A percentile compares a stretch with the other conserved stretches of the same genome.
These are phyloP conservation scores for Torymus aiolomorphi DNA, from an alignment of 2,888 invertebrate genomes.

Conservation along the genomic window DNA sequence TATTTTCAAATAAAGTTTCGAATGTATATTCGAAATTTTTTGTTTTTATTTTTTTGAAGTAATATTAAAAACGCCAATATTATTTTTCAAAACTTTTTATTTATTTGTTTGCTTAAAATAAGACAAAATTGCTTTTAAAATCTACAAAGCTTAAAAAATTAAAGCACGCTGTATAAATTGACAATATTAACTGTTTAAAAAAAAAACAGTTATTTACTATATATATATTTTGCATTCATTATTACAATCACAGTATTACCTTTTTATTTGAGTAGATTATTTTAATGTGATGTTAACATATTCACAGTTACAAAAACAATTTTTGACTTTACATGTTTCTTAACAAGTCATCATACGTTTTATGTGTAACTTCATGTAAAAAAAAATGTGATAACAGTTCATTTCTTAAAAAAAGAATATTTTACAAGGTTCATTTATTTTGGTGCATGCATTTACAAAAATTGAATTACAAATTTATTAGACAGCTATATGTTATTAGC, in stretches of 20 bases:
- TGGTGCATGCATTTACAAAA: constrained; percentile 20
- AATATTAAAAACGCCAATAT: constrained; percentile 33
- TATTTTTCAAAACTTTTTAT: constrained; percentile 35
- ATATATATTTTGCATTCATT: constrained; percentile 12
- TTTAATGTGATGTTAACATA: too few relatives aligned
- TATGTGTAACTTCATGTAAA: not conserved
- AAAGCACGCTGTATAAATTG: constrained; percentile 38
- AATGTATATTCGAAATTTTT: constrained; percentile 48
- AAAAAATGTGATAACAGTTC: constrained; percentile 23
- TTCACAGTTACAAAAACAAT: too few relatives aligned
- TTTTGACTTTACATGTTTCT: not conserved
- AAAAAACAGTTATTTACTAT: constrained; percentile 30
- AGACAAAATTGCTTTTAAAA: constrained; percentile 32
- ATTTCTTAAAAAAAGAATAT: constrained; percentile 3
- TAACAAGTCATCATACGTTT: too few relatives aligned
- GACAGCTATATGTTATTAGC: not conserved
- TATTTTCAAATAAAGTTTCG: constrained; percentile 52
- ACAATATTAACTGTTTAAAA: constrained; percentile 15
- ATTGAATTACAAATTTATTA: constrained; percentile 21
- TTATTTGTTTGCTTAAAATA: constrained; percentile 48
- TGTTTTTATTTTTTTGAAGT: constrained; percentile 22
- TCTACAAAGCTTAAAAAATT: constrained; percentile 41
- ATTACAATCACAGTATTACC: constrained; percentile 18
- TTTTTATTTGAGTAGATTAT: constrained; percentile 13
- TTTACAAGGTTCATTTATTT: constrained; percentile 11